Base-by-base conservation (phyloP, 2,888 invertebrate genomes). In the Drosophila meridiana region DNA sequence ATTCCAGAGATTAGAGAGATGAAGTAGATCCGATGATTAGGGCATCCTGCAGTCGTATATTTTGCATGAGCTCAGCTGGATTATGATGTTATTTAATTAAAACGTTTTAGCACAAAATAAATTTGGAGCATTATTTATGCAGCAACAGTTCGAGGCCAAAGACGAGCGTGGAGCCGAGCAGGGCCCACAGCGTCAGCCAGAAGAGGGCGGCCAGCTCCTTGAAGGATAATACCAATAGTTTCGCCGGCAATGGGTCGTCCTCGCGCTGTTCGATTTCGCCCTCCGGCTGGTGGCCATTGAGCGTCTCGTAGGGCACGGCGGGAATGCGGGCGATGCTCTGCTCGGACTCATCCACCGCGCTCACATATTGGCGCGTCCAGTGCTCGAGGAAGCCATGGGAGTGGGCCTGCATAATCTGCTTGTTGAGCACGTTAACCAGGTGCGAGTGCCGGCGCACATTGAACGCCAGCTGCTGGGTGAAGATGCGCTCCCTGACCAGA, bases 1-100 rank as follows among this genome's bases (percentile, higher is more conserved):
- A 20, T 3, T 2, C 8, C 9, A n/a, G 48, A n/a, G 14, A 26
- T 45, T 1, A n/a, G 26, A 8, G 28, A 30, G 14, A 30, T n/a
- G 0, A 13, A 3, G 8, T 13, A 30, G 8, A 30, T 11, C 8
- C 7, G 26, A 3, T 9, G 4, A 26, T 14, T 5, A 9, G 40
- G 40, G 56, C 30, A 42, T 40, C 42, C 11, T n/a, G 1, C 6
- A n/a, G 30, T 30, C 42, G 38, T 55, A 28, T 5, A n/a, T 11
- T 8, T 11, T 6, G 36, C 3, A 13, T 38, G 0, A 0, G 0
- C 13, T 3, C 40, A 2, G 57, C 32, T 40, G 67, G 85, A 78
- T 82, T 82, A 80, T 87, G 75, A 78, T 84, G 78, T 84, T 78
- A 84, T 85, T 82, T 85, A 85, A 85, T 85, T 85, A 87, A 87